Conservation (phyloP, 1,140 invertebrate species). For the Polypedilum pembai region DNA sequence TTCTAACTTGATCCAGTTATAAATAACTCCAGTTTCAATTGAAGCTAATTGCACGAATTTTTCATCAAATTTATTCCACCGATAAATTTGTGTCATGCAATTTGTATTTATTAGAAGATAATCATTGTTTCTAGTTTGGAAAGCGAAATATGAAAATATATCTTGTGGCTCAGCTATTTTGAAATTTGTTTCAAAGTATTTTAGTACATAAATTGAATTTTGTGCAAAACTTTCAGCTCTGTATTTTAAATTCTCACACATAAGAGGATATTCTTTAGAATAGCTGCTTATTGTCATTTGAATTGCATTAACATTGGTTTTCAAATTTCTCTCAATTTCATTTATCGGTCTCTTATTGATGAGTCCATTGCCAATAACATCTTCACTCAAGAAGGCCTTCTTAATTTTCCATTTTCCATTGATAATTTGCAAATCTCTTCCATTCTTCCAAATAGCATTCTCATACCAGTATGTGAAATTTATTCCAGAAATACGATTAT, state of each 20-base stretch:
- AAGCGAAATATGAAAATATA: background rate
- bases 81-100: conserved; percentile 33
- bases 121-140: background rate
- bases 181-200: conserved; percentile 27
- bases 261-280: background rate
- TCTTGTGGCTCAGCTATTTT: background rate
- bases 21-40: conserved; percentile 35
- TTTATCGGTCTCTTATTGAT: background rate
- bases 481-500: conserved; percentile 35
- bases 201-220: conserved; percentile 9
- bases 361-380: background rate
- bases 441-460: conserved; percentile 34
- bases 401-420: conserved; percentile 39
- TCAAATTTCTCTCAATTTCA: conserved; percentile 1
- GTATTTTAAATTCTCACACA: background rate
- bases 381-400: conserved; percentile 33
- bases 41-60: conserved; percentile 30
- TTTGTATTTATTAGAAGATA: conserved; percentile 38
- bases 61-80: conserved; percentile 31
- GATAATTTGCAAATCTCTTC: conserved; percentile 33
- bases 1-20: conserved; percentile 34
- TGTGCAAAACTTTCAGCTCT: background rate
- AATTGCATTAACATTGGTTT: background rate
- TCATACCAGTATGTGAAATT: conserved; percentile 36
- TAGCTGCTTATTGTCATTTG: background rate